A percentile compares a stretch with the other conserved stretches of the same genome.
Evolutionary conservation across 1,140 invertebrate genomes (phyloP).

Genomic region (Drosophila ironensis): DNA sequence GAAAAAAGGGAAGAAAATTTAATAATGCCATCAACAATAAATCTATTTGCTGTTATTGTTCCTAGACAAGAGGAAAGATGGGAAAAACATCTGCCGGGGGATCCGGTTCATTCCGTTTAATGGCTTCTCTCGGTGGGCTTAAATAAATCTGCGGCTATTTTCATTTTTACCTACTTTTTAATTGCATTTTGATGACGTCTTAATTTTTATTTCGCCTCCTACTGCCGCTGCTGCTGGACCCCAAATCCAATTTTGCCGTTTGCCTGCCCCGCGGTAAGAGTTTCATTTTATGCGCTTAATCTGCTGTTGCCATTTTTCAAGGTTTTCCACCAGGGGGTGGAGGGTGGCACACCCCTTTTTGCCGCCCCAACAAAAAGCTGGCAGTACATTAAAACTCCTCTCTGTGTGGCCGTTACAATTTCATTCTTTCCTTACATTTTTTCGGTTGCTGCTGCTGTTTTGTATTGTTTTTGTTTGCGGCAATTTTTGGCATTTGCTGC

Average conservation of each 20-base stretch:
- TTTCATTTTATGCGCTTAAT: conserved; percentile 75
- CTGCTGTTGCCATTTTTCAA: conserved; percentile 72
- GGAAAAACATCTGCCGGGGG: conserved; percentile 40
- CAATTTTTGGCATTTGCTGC: conserved; percentile 78
- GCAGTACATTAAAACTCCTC: conserved; percentile 77
- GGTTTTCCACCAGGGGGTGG: conserved; percentile 26
- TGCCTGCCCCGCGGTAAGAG: conserved; percentile 1
- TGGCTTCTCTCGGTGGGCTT: conserved; percentile 48
- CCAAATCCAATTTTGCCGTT: conserved; percentile 57
- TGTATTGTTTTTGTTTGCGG: conserved; percentile 76
- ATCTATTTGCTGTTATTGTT: conserved; percentile 73
- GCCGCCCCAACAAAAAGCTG: conserved; percentile 10
- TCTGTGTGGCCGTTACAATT: conserved; percentile 68
- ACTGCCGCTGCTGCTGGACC: conserved; percentile 12
- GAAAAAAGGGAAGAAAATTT: conserved; percentile 60
- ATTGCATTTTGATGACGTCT: conserved; percentile 79
- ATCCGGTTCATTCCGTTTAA: conserved; percentile 52
- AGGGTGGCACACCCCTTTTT: not conserved
- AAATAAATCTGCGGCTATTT: conserved; percentile 76
- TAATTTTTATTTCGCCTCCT: conserved; percentile 69
- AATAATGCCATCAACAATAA: conserved; percentile 79
- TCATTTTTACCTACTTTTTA: conserved; percentile 77
- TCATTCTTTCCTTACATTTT: conserved; percentile 31
- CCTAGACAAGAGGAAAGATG: conserved; percentile 62
- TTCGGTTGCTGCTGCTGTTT: conserved; percentile 2